Conservation (phyloP, 2,888 invertebrate species). For the Cetonia aurata region DNA sequence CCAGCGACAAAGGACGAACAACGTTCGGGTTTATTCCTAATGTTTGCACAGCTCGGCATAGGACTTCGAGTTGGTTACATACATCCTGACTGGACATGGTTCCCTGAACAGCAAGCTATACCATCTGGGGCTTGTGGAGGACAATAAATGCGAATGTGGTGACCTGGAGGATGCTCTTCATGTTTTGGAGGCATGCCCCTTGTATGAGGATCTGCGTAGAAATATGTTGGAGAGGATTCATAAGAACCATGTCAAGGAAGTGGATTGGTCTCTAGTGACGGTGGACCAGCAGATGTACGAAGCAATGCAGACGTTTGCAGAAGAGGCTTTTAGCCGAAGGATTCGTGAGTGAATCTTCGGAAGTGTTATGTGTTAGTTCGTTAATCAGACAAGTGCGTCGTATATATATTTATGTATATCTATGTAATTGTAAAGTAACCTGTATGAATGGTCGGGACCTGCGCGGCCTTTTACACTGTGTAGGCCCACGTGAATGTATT, state of each 20-base stretch:
- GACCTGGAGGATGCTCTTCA: conserved; percentile 22
- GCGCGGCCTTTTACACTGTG: too few species aligned
- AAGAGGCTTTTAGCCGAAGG: too few species aligned
- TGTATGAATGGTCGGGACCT: too few species aligned
- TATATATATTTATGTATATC: too few species aligned
- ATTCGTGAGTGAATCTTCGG: too few species aligned
- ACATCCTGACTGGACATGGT: neutral
- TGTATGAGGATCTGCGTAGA: neutral
- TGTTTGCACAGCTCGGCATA: neutral
- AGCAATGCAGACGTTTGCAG: too few species aligned
- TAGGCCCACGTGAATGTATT: too few species aligned
- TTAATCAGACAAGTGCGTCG: too few species aligned
- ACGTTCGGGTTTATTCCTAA: conserved; percentile 13
- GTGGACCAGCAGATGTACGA: neutral
- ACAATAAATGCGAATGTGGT: neutral
- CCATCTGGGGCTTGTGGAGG: neutral
- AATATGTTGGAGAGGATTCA: neutral
- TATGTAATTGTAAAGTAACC: too few species aligned
- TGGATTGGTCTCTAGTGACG: neutral
- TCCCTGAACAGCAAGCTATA: neutral
- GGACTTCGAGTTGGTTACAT: conserved; percentile 8
- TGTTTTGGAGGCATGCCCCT: neutral
- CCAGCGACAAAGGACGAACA: conserved; percentile 9
- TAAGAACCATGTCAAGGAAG: neutral
- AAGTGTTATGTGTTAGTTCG: too few species aligned